Base-by-base conservation (phyloP, 2,113 vertebrate species). In the Potamarius usumacintae region DNA sequence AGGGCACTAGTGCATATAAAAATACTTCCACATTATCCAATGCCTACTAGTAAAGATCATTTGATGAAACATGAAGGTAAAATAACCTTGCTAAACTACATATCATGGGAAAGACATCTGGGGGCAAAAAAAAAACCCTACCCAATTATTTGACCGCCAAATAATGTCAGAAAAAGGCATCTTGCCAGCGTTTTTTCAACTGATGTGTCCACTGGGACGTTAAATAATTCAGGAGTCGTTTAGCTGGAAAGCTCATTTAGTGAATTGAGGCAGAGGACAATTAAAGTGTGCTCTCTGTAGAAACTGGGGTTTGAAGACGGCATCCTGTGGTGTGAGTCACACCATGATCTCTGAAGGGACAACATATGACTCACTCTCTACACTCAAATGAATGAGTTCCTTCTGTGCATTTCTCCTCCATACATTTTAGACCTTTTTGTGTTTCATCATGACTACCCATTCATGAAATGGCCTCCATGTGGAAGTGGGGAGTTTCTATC, bases 151-250 rank as follows among this genome's bases (percentile, higher is more conserved):
- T 81, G 27, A 34, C 78, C 78, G 34, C n/a, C 17, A 81, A 81
- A 60, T 60, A 55, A 60, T 60, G 78, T 60, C 55, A 58, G 15
- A 79, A 81, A 22, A 58, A 60, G 78, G 10, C 55, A 60, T 60
- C 25, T 52, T 53, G 62, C 62, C 48, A 69, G 82, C 82, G 6
- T 83, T 83, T 65, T 50, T 27, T 83, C 25, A 50, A 20, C 65
- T 58, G 42, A 89, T 62, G 58, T 62, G 57, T 34, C 79, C 58
- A 62, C 79, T 48, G 79, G 79, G 79, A 82, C 20, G 18, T 82
- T 89, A 88, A 91, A 91, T 87, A 88, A 91, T 91, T 89, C 87
- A 83, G 85, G 82, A 91, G 87, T 87, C 87, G 82, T 88, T 89
- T 89, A 88, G 90, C 85, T 87, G 84, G 82, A 87, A 91, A 87